phyloP scores from a whole-genome alignment of 35 echinoderm and acorn worm genomes.

The Acanthaster planci region DNA sequence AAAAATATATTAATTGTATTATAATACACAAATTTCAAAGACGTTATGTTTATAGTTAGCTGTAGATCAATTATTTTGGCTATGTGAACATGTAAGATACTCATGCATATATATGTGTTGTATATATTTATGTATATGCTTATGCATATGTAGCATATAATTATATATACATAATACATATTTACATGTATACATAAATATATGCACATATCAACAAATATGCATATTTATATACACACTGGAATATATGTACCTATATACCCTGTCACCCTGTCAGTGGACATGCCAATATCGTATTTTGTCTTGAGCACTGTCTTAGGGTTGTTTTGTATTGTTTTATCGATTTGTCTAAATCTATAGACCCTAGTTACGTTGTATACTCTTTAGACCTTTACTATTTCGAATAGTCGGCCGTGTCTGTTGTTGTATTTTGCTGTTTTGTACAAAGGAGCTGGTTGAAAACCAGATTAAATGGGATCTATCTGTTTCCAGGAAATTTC shows the following conservation, averaged over 20 bases:
- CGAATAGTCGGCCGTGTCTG: slow-evolving; percentile 13
- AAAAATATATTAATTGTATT: slow-evolving; percentile 16
- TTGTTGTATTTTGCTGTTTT: slow-evolving; percentile 30
- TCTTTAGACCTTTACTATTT: slow-evolving; percentile 18
- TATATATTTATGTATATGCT: neutral
- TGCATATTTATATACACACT: slow-evolving; percentile 22
- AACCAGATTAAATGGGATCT: neutral
- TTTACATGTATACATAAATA: slow-evolving; percentile 6
- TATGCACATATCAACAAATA: slow-evolving; percentile 22
- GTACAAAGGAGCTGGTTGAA: slow-evolving; percentile 14
- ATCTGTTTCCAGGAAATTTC: neutral
- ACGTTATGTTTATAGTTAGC: slow-evolving; percentile 16
- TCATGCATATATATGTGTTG: slow-evolving; percentile 13
- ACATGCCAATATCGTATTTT: slow-evolving; percentile 29
- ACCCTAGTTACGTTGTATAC: neutral
- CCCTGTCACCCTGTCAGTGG: slow-evolving; percentile 23
- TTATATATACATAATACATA: neutral
- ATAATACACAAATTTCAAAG: slow-evolving; percentile 12
- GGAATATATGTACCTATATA: slow-evolving; percentile 22
- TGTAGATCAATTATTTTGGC: slow-evolving; percentile 20
- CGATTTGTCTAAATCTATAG: slow-evolving; percentile 14
- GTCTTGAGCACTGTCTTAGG: slow-evolving; percentile 18
- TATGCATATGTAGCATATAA: slow-evolving; percentile 14
- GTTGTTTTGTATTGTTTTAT: slow-evolving; percentile 32
- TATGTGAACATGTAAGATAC: slow-evolving; percentile 20